Conservation (phyloP, 2,797 vertebrate species). For the Clarias platycephalus region DNA sequence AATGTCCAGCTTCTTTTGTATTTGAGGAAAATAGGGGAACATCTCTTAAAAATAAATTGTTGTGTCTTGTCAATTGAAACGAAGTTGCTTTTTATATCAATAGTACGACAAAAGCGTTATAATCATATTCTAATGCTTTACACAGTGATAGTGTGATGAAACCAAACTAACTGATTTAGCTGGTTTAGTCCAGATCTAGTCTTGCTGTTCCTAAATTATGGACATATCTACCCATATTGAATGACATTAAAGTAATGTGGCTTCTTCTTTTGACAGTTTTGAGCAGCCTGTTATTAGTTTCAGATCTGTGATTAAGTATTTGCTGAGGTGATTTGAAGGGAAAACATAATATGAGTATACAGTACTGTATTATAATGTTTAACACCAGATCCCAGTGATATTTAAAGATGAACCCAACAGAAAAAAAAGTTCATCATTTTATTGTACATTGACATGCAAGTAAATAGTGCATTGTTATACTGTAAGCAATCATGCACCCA, state of each 20-base stretch:
- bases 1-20: background rate
- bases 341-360: slow-evolving; percentile 27
- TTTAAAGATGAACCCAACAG: slow-evolving; percentile 9
- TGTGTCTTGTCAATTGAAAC: background rate
- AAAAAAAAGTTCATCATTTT: background rate
- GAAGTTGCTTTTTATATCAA: slow-evolving; percentile 28
- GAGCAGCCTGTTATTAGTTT: background rate
- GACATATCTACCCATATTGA: slow-evolving; percentile 27
- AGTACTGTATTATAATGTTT: background rate
- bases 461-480: too few species aligned
- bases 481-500: too few species aligned
- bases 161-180: slow-evolving; percentile 41
- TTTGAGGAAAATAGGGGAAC: background rate
- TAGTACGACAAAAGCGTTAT: slow-evolving; percentile 28
- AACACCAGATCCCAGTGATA: too few species aligned
- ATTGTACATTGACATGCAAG: too few species aligned
- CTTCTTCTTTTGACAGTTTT: slow-evolving; percentile 11
- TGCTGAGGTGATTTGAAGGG: background rate
- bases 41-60: too few species aligned
- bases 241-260: slow-evolving; percentile 2
- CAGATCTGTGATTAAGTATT: background rate
- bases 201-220: slow-evolving; percentile 38
- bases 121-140: slow-evolving; percentile 46
- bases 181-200: slow-evolving; percentile 33
- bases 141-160: slow-evolving; percentile 30